Evolutionary conservation across 2,113 vertebrate species (phyloP).

Genomic region (Tragelaphus scriptus): DNA sequence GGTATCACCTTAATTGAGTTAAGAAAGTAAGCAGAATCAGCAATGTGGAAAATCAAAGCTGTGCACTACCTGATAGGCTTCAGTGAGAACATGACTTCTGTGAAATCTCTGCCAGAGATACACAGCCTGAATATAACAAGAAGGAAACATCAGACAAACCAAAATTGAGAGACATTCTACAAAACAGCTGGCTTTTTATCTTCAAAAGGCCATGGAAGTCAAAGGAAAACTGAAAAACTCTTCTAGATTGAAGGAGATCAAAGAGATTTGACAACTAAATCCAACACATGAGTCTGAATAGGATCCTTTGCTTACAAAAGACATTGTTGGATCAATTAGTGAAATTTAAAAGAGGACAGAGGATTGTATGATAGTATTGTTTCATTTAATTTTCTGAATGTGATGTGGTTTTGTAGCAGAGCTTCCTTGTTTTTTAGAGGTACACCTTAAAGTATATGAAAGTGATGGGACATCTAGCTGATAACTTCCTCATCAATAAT

Average conservation of each 20-base stretch:
- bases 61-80: too few relatives aligned
- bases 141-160: neutral
- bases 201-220: neutral
- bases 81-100: neutral
- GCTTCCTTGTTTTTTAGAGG: neutral
- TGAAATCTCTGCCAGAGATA: neutral
- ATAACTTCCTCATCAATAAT: neutral
- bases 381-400: neutral
- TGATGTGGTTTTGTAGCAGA: neutral
- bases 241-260: neutral
- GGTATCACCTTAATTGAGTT: neutral
- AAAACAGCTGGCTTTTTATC: neutral
- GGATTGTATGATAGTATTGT: neutral
- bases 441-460: neutral
- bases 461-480: neutral
- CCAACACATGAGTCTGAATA: neutral
- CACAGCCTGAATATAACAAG: neutral
- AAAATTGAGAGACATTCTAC: neutral
- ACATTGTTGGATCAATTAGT: neutral
- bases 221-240: neutral
- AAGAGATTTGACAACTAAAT: neutral
- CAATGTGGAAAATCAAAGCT: neutral
- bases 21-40: neutral
- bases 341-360: neutral
- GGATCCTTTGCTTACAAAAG: neutral